A percentile compares a stretch with the other conserved stretches of the same genome.
Conservation (phyloP, 1,140 invertebrate species). For the Lerema accius region DNA sequence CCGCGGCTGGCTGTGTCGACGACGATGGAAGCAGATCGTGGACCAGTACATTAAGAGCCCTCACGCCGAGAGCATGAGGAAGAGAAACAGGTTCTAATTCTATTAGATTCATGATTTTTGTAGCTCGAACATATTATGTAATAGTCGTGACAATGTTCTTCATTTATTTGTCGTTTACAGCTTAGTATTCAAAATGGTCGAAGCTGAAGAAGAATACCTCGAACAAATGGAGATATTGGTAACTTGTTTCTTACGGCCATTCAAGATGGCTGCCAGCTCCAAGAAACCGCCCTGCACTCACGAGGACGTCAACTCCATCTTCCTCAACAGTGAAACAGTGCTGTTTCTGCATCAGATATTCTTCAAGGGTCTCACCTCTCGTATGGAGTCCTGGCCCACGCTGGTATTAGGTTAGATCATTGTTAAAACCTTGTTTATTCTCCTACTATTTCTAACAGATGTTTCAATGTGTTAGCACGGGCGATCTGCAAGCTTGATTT, state of each 20-base stretch:
- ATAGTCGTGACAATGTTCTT: too few species aligned
- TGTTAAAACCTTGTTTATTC: neutral
- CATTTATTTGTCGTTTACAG: slow-evolving; percentile 78
- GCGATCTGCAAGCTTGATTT: too few species aligned
- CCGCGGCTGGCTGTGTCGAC: slow-evolving; percentile 95
- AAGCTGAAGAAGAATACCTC: slow-evolving; percentile 95
- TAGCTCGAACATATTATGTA: too few species aligned
- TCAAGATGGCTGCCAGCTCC: slow-evolving; percentile 97
- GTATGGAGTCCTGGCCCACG: slow-evolving; percentile 97
- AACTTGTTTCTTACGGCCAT: slow-evolving; percentile 91
- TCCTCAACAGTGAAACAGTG: slow-evolving; percentile 96
- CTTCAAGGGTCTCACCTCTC: slow-evolving; percentile 94
- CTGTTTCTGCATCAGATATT: slow-evolving; percentile 98
- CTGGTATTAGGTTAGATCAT: slow-evolving; percentile 89
- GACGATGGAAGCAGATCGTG: slow-evolving; percentile 97
- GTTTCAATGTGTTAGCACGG: too few species aligned
- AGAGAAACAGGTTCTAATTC: slow-evolving; percentile 90
- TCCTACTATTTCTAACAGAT: too few species aligned
- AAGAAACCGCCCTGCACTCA: slow-evolving; percentile 97
- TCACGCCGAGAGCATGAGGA: slow-evolving; percentile 96
- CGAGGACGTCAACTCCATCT: slow-evolving; percentile 97
- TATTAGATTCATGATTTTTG: slow-evolving; percentile 9
- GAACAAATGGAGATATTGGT: slow-evolving; percentile 93
- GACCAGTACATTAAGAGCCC: slow-evolving; percentile 97
- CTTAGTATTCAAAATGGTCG: slow-evolving; percentile 96